Conservation (phyloP, 2,113 vertebrate genomes). For the Chaetorhynchus papuensis region DNA sequence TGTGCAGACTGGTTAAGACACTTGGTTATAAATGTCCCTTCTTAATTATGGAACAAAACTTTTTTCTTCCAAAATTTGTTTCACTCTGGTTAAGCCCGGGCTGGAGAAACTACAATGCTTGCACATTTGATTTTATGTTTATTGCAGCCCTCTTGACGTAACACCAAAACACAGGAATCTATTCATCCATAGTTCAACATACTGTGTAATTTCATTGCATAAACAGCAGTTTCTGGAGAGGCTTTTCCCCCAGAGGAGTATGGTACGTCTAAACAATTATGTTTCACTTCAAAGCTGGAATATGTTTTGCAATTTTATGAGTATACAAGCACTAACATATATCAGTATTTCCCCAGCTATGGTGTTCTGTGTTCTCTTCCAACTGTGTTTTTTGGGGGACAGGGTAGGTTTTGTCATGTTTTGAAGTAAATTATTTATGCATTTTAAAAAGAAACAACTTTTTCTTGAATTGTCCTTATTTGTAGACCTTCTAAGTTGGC, state of each 20-base stretch:
- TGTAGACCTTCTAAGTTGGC: constrained; percentile 20
- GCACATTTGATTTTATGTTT: constrained; percentile 37
- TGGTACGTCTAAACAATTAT: not conserved
- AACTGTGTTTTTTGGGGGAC: not conserved
- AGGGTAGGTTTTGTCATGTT: constrained; percentile 35
- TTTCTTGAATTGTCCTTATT: constrained; percentile 29
- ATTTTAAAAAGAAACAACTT: constrained; percentile 14
- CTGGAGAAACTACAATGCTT: constrained; percentile 40
- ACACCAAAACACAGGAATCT: not conserved
- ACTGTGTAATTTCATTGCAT: not conserved
- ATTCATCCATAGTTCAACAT: not conserved
- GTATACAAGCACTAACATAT: constrained; percentile 31
- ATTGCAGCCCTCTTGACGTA: constrained; percentile 10
- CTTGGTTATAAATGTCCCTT: constrained; percentile 45
- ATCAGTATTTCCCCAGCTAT: constrained; percentile 14
- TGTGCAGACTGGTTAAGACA: constrained; percentile 60
- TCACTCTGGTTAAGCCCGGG: constrained; percentile 36
- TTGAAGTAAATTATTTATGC: constrained; percentile 62
- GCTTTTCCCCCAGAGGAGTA: not conserved
- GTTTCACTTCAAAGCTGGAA: constrained; percentile 31
- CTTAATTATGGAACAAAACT: constrained; percentile 50
- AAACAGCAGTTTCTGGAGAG: constrained; percentile 22
- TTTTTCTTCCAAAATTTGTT: constrained; percentile 32
- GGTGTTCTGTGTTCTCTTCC: constrained; percentile 38
- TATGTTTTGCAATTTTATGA: not conserved